These are phyloP conservation scores for Ranitomeya imitator DNA, from an alignment of 2,113 vertebrate genomes.

Conservation along the genomic window DNA sequence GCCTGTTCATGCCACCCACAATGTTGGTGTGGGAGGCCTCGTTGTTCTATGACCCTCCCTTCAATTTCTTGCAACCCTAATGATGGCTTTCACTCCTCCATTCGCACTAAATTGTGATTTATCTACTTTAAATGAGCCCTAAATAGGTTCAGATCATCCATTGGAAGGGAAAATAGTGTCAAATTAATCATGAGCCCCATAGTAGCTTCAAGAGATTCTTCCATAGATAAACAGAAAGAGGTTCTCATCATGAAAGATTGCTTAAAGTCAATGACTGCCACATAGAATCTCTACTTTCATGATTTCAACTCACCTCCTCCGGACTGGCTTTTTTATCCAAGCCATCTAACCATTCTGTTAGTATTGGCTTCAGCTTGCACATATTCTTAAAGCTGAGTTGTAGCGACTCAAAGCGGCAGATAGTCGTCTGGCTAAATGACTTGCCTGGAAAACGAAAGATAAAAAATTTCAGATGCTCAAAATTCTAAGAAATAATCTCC, in stretches of 20 bases:
- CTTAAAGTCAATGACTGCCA: not conserved
- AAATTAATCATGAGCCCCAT: not conserved
- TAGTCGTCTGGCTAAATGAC: slow-evolving; percentile 84
- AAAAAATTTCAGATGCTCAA: not conserved
- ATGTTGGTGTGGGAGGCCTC: not conserved
- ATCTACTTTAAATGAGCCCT: not conserved
- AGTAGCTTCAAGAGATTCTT: not conserved
- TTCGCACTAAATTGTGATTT: not conserved
- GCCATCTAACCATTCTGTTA: slow-evolving; percentile 78
- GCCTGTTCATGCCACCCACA: too few species aligned
- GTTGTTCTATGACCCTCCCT: not conserved
- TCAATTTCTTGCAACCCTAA: not conserved
- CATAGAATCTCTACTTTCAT: not conserved
- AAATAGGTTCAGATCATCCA: not conserved
- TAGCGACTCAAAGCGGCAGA: slow-evolving; percentile 81
- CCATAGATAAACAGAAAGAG: not conserved
- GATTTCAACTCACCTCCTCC: slow-evolving; percentile 69
- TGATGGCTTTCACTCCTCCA: not conserved
- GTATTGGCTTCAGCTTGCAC: slow-evolving; percentile 82
- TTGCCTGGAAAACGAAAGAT: slow-evolving; percentile 67
- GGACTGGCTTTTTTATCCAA: slow-evolving; percentile 76
- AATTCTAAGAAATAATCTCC: not conserved
- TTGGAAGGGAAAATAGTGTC: not conserved
- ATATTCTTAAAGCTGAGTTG: slow-evolving; percentile 84
- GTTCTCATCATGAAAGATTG: not conserved